Evolutionary conservation across 2,888 invertebrate genomes (phyloP).

Genomic region (Drosophila flavopinicola): DNA sequence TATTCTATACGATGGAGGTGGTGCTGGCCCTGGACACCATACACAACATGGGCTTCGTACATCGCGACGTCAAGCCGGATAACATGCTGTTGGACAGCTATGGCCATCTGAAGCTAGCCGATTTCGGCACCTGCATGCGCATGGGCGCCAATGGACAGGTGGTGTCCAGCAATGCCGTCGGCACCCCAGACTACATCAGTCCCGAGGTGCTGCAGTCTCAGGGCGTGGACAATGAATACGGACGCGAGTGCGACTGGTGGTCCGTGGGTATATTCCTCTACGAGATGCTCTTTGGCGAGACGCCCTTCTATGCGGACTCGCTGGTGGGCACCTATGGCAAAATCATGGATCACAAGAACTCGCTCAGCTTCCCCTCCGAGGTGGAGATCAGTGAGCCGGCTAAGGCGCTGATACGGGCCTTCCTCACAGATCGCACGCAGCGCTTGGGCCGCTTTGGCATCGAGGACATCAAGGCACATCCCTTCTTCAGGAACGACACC

Average conservation of each 20-base stretch:
- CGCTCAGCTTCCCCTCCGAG: conserved; percentile 97
- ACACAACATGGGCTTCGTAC: conserved; percentile 98
- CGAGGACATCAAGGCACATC: conserved; percentile 96
- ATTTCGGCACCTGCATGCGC: conserved; percentile 99
- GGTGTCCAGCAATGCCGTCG: conserved; percentile 98
- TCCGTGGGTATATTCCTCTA: conserved; percentile 99
- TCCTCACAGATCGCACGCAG: conserved; percentile 95
- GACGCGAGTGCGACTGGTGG: conserved; percentile 99
- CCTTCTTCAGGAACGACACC: conserved; percentile 97
- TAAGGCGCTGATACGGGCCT: conserved; percentile 95
- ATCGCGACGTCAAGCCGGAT: conserved; percentile 99
- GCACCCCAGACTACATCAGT: conserved; percentile 99
- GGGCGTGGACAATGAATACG: conserved; percentile 97
- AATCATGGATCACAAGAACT: conserved; percentile 99
- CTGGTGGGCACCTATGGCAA: conserved; percentile 99
- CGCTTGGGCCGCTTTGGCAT: conserved; percentile 96
- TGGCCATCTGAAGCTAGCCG: conserved; percentile 99
- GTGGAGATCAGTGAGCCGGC: conserved; percentile 95
- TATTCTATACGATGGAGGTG: conserved; percentile 99
- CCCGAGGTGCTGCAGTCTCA: conserved; percentile 99
- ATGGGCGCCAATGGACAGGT: conserved; percentile 98
- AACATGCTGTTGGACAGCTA: conserved; percentile 98
- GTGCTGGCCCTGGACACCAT: conserved; percentile 98
- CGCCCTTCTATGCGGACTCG: conserved; percentile 99
- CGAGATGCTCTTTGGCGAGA: conserved; percentile 99